phyloP scores from a whole-genome alignment of 2,888 invertebrate species.

The Ctena decussata region DNA sequence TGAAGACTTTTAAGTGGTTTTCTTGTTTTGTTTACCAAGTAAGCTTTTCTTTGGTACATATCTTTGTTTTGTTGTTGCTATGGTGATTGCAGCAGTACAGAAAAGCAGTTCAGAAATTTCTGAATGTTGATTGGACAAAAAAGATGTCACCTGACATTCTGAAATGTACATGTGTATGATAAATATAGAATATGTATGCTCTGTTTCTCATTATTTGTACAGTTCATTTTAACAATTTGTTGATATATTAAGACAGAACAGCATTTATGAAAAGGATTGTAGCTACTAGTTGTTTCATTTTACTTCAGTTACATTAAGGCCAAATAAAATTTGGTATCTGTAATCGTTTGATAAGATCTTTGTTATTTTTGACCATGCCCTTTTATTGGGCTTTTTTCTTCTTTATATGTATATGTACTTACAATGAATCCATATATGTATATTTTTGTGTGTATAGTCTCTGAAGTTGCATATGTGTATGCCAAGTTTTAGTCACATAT shows the following conservation, averaged over 20 bases:
- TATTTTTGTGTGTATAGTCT: background rate
- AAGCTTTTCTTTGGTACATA: background rate
- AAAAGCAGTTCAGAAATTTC: background rate
- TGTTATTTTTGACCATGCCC: slow-evolving; percentile 3
- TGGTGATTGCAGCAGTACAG: background rate
- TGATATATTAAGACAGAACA: slow-evolving; percentile 1
- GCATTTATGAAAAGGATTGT: background rate
- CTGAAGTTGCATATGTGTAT: background rate
- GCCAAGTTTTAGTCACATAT: background rate
- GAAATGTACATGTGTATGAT: background rate
- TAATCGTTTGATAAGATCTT: background rate
- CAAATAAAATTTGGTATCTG: slow-evolving; percentile 49
- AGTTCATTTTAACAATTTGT: background rate
- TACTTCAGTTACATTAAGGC: background rate
- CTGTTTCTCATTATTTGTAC: background rate
- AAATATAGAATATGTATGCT: background rate
- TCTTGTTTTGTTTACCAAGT: background rate
- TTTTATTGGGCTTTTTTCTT: background rate
- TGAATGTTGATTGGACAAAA: background rate
- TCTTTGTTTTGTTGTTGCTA: background rate
- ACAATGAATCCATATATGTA: slow-evolving; percentile 3
- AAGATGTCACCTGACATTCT: background rate
- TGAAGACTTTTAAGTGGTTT: background rate
- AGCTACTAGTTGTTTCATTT: background rate
- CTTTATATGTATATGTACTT: background rate